A percentile compares a stretch with the other conserved stretches of the same genome.
phyloP scores from a whole-genome alignment of 2,113 vertebrate species.

The Panurus biarmicus region DNA sequence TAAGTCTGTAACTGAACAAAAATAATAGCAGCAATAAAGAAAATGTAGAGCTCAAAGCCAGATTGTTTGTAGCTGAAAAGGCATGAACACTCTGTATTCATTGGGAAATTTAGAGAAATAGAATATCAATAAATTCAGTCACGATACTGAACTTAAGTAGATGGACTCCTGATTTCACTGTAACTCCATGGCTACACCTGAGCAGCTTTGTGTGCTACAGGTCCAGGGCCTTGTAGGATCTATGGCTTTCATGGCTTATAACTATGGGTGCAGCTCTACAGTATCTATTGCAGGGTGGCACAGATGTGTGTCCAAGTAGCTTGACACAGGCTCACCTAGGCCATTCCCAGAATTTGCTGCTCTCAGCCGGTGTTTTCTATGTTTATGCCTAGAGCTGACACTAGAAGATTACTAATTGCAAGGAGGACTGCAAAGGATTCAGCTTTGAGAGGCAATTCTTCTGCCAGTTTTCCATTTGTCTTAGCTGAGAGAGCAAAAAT shows the following conservation, averaged over 20 bases:
- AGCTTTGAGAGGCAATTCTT: neutral
- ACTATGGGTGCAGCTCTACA: neutral
- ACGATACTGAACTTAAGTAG: neutral
- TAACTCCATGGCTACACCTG: neutral
- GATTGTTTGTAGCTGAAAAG: neutral
- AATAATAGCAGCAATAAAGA: slow-evolving; percentile 32
- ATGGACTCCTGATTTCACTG: neutral
- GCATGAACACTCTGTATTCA: neutral
- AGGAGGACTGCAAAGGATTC: neutral
- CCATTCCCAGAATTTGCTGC: neutral
- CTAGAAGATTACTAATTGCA: neutral
- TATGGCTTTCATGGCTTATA: neutral
- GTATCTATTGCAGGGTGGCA: neutral
- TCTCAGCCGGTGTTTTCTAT: neutral
- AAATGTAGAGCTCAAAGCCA: neutral
- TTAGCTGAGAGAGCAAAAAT: neutral
- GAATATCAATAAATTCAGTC: neutral
- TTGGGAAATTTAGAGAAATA: neutral
- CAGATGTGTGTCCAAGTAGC: neutral
- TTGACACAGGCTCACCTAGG: neutral
- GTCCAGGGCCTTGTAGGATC: neutral
- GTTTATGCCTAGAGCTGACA: neutral
- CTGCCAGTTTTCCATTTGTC: neutral
- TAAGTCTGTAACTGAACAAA: slow-evolving; percentile 40
- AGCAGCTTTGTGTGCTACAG: neutral